Evolutionary conservation across 2,113 vertebrate genomes (phyloP).

Genomic region (Stigmatopora argus): DNA sequence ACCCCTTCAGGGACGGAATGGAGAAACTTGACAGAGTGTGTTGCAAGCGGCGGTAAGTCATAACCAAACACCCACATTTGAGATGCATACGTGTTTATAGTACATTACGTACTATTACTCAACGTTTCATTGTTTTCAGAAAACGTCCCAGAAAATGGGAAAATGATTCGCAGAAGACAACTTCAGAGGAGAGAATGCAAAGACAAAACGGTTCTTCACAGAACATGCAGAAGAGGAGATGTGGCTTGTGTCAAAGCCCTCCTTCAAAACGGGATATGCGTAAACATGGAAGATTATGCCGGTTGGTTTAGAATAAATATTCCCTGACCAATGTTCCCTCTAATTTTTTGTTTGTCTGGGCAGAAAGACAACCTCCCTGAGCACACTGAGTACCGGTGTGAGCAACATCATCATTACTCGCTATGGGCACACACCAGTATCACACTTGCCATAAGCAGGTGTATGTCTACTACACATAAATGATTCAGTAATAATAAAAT

Average conservation of each 20-base stretch:
- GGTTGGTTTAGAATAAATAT: constrained; percentile 54
- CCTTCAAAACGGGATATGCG: constrained; percentile 70
- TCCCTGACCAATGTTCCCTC: not conserved
- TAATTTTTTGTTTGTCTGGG: no score
- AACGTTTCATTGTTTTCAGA: not conserved
- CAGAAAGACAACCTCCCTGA: no score
- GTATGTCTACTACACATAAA: no score
- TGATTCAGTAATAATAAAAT: no score
- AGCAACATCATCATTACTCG: no score
- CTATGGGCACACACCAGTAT: no score
- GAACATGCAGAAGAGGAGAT: constrained; percentile 71
- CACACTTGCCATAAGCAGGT: no score
- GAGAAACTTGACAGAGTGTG: not conserved
- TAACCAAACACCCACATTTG: constrained; percentile 5
- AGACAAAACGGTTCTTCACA: constrained; percentile 76
- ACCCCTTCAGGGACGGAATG: not conserved
- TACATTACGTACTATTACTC: not conserved
- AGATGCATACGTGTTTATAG: not conserved
- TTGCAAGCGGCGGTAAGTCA: not conserved
- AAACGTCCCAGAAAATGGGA: not conserved
- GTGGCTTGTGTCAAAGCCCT: constrained; percentile 68
- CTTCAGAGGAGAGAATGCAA: constrained; percentile 56
- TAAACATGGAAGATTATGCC: constrained; percentile 77
- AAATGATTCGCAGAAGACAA: not conserved
- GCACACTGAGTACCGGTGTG: no score